Base-by-base conservation (phyloP, 2,113 vertebrate genomes). In the Nerophis ophidion region DNA sequence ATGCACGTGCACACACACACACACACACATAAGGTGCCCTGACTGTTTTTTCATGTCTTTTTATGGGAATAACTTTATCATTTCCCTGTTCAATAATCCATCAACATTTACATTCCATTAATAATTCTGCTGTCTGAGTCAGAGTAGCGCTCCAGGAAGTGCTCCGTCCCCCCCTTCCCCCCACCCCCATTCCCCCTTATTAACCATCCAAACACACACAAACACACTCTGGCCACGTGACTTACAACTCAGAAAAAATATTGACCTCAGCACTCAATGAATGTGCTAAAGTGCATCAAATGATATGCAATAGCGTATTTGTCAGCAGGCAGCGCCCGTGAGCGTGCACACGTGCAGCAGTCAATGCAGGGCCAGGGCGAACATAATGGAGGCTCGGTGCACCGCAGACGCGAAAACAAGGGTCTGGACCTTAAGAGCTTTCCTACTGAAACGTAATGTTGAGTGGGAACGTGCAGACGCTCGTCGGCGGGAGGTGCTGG, bases 71-170 rank as follows among this genome's bases (percentile, higher is more conserved):
- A 77, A 78, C 76, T 80, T 84, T 80, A 85, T 84, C 68, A 84
- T 79, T 77, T 80, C 66, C 68, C 65, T 79, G 74, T 76, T 85
- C 82, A 72, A 81, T 83, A 85, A 84, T 85, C 84, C 80, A 83
- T 84, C 81, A 83, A 81, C 79, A 82, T 88, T 82, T 82, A 83
- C 84, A 84, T 84, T 79, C 68, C 80, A 83, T 87, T 74, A 80
- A 82, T 88, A 80, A 83, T 74, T 63, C 49, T 44, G 48, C 78
- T 72, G 81, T 80, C 80, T 77, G 70, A 74, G 71, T 63, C 61
- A 72, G 71, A 71, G 76, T 62, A 73, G 64, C 45, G 66, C 80
- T 77, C 58, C 69, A 77, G 77, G 64, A 83, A 72, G 64, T 67
- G 13, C 61, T 71, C 67, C 65, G 68, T 71, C 14, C 68, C 12